phyloP scores from a whole-genome alignment of 2,888 invertebrate species.

The Gastrophysa polygoni region DNA sequence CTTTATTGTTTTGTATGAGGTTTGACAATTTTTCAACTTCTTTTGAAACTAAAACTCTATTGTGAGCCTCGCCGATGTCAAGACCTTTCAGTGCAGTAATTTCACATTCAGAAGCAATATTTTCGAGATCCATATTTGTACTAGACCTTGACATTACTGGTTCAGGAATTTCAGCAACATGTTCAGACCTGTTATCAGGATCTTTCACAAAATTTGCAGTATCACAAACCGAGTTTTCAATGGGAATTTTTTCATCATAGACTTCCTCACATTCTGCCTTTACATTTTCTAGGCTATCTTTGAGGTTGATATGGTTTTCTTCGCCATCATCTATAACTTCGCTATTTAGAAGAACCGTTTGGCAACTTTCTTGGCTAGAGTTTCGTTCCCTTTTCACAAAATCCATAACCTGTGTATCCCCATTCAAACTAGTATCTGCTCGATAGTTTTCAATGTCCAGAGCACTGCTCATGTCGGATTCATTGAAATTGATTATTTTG shows the following conservation, averaged over 20 bases:
- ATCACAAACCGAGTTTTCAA: background rate
- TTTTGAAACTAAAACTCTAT: background rate
- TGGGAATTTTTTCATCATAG: background rate
- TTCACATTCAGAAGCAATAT: background rate
- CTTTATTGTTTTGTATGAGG: background rate
- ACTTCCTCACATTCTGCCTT: background rate
- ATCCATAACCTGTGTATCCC: background rate
- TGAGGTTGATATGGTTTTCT: slow-evolving; percentile 1
- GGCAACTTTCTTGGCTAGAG: background rate
- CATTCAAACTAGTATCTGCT: background rate
- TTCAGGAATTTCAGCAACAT: too few relatives aligned
- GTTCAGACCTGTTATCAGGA: background rate
- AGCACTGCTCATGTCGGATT: background rate
- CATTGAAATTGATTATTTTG: slow-evolving; percentile 39
- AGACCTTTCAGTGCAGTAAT: too few relatives aligned
- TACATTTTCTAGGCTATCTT: slow-evolving; percentile 6
- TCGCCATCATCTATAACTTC: background rate
- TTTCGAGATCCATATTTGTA: background rate
- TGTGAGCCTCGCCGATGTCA: background rate
- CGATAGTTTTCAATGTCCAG: background rate
- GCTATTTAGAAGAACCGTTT: background rate
- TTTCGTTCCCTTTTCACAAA: background rate
- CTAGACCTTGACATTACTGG: background rate
- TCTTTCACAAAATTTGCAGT: background rate
- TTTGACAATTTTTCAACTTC: background rate